phyloP scores from a whole-genome alignment of 2,888 invertebrate species.

The Cistogaster globosa region DNA sequence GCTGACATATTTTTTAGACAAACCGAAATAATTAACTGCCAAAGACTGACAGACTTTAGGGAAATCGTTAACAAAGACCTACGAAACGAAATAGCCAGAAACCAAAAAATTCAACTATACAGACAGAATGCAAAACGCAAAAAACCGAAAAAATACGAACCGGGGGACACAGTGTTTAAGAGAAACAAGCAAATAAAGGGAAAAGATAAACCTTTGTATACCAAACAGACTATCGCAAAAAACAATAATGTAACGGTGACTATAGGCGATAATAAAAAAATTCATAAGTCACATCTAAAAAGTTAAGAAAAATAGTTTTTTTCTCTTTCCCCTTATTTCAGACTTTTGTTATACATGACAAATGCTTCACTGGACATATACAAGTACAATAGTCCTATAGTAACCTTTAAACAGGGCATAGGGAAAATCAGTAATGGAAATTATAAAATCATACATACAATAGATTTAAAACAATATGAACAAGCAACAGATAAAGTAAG shows the following conservation, averaged over 20 bases:
- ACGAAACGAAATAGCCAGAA: constrained; percentile 22
- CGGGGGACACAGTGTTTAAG: constrained; percentile 11
- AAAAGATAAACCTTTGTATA: constrained; percentile 29
- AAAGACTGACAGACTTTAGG: constrained; percentile 16
- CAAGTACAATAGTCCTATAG: constrained; percentile 58
- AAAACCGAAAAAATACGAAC: constrained; percentile 4
- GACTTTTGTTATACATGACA: not conserved
- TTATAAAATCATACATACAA: constrained; percentile 72
- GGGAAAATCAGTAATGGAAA: constrained; percentile 58
- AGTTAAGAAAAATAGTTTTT: constrained; percentile 2
- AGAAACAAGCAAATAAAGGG: constrained; percentile 30
- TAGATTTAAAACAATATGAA: constrained; percentile 58
- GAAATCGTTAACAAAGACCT: constrained; percentile 13
- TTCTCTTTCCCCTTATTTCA: not conserved
- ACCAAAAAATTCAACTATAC: constrained; percentile 28
- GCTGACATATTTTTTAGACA: constrained; percentile 24
- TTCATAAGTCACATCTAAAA: constrained; percentile 35
- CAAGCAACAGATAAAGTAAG: constrained; percentile 6
- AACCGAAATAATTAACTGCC: constrained; percentile 15
- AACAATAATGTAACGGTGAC: constrained; percentile 31
- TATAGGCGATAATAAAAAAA: constrained; percentile 13
- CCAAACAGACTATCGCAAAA: constrained; percentile 8
- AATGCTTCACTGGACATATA: constrained; percentile 44
- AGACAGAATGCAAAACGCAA: constrained; percentile 1
- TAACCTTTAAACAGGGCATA: constrained; percentile 51